Evolutionary conservation across 2,888 invertebrate genomes (phyloP), one percentile per base, ranked within the genome.

Genomic region (Stenodera caucasica): DNA sequence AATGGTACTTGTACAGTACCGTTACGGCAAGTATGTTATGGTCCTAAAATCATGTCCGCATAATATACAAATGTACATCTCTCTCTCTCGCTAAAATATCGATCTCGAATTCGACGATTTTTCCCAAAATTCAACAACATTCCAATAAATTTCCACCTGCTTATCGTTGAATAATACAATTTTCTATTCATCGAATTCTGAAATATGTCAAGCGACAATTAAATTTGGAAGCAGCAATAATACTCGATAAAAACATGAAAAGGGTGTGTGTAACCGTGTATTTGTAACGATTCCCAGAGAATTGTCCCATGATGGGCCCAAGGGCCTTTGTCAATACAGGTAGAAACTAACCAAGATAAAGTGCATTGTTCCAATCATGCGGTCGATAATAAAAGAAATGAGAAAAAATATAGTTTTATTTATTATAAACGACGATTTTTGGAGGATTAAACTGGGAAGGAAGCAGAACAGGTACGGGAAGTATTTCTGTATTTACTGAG

Each of bases 241-340:
- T 8, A 40, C 40, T 40, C 11, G 40, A 40, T 40, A 11, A 18
- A 18, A 40, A 40, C 40, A 18, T 40, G 40, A 40, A 45, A 45
- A 45, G 45, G 45, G 45, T 45, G 45, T 45, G 45, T 45, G 45
- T 45, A 45, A 45, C 45, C 45, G 45, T 45, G 45, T 45, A 45
- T 21, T 45, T 45, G 45, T 45, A 45, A 23, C 45, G 45, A 45
- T 45, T 45, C 45, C 45, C 45, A 45, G 21, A 45, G 45, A 45
- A 45, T 23, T 45, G 45, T 12, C 45, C 45, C 45, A 45, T 45
- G 12, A 45, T 45, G 21, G 45, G n/a, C n/a, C 11, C 37, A 37
- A 21, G 12, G 45, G 45, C 45, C n/a, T 12, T 45, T 45, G 45
- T 45, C 2, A 21, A 45, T 2, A 45, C 45, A 45, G 45, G 45